Percentiles rank a stretch among this genome's conserved stretches.
Evolutionary conservation across 2,113 vertebrate genomes (phyloP).

Genomic region (Bombycilla garrulus): DNA sequence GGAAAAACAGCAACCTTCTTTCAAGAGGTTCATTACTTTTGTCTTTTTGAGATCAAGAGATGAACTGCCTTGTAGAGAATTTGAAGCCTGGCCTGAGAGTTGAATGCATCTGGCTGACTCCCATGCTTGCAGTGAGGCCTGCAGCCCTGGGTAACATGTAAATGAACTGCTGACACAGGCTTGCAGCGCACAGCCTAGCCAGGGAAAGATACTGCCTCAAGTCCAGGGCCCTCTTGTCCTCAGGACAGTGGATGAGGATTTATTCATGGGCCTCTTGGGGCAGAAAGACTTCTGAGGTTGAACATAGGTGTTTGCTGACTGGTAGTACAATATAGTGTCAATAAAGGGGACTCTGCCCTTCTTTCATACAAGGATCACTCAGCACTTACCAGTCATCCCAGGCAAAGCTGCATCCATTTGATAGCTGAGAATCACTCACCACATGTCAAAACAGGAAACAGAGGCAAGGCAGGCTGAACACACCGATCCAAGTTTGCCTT

Average conservation of each 20-base stretch:
- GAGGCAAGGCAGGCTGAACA: not conserved
- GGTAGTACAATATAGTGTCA: not conserved
- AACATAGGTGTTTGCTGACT: not conserved
- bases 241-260: not conserved
- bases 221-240: not conserved
- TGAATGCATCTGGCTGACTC: not conserved
- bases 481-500: not conserved
- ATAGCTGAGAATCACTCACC: not conserved
- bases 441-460: not conserved
- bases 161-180: not conserved
- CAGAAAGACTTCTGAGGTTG: not conserved
- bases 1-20: slow-evolving; percentile 16
- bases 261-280: not conserved
- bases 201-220: not conserved
- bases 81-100: not conserved
- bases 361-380: not conserved
- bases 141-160: not conserved
- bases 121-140: not conserved
- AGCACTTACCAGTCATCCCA: not conserved
- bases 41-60: slow-evolving; percentile 5
- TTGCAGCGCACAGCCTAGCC: not conserved
- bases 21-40: not conserved
- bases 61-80: not conserved
- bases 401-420: not conserved
- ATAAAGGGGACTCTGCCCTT: not conserved